Evolutionary conservation across 2,888 invertebrate genomes (phyloP).

Genomic region (Caenorhabditis macrosperma): DNA sequence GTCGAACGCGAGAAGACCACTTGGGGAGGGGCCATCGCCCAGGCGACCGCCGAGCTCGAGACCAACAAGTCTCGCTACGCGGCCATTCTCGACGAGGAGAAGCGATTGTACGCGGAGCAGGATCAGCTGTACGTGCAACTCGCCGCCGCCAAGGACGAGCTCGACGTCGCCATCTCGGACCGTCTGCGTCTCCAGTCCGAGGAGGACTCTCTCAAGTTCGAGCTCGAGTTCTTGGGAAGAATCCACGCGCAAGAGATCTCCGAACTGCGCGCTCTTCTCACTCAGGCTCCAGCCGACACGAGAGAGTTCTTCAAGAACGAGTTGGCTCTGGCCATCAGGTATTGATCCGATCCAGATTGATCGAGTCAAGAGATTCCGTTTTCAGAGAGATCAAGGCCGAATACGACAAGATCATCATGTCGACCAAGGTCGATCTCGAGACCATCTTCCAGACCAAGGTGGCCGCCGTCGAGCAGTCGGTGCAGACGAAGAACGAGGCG

Average conservation of each 20-base stretch:
- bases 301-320: constrained; percentile 83
- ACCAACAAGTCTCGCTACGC: constrained; percentile 53
- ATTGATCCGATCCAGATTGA: too few relatives aligned
- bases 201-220: constrained; percentile 82
- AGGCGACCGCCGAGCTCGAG: constrained; percentile 53
- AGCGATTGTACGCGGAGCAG: constrained; percentile 57
- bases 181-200: constrained; percentile 82
- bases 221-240: constrained; percentile 82
- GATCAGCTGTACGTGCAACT: constrained; percentile 49
- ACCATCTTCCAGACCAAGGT: constrained; percentile 81
- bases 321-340: constrained; percentile 81
- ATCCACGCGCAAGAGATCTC: constrained; percentile 82
- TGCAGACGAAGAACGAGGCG: constrained; percentile 82
- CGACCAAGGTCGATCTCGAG: constrained; percentile 82
- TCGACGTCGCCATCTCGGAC: constrained; percentile 61
- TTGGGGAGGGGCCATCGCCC: constrained; percentile 59
- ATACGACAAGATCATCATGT: constrained; percentile 81
- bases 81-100: constrained; percentile 56
- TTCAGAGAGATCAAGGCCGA: constrained; percentile 82
- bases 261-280: constrained; percentile 80
- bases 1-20: constrained; percentile 55
- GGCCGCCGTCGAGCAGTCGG: constrained; percentile 80
- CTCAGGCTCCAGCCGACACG: constrained; percentile 80
- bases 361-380: too few relatives aligned
- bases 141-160: constrained; percentile 53